These are phyloP conservation scores for Zosterops hypoxanthus DNA, from an alignment of 2,113 vertebrate genomes.

Conservation along the genomic window DNA sequence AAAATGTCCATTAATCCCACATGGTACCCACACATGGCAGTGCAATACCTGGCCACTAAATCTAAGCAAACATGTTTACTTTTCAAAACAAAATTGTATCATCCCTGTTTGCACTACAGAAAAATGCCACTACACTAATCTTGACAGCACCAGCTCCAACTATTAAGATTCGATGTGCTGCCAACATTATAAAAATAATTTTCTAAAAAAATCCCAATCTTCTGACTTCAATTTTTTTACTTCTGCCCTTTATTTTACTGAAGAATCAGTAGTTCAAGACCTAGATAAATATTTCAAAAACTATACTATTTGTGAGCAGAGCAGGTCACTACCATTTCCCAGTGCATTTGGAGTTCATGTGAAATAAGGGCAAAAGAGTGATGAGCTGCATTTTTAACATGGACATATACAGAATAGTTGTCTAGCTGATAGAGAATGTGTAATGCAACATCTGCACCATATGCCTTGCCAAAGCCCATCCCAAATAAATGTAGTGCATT, in stretches of 20 bases:
- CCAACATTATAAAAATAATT: constrained; percentile 46
- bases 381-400: constrained; percentile 62
- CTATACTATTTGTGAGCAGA: constrained; percentile 59
- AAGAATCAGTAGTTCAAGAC: constrained; percentile 68
- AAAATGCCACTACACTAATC: constrained; percentile 29
- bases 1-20: background rate
- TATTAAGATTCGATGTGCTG: constrained; percentile 59
- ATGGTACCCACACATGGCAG: background rate
- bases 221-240: constrained; percentile 52
- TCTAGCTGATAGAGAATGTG: constrained; percentile 68
- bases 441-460: constrained; percentile 76
- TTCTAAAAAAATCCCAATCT: constrained; percentile 4
- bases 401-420: constrained; percentile 59
- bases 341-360: constrained; percentile 67
- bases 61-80: constrained; percentile 34
- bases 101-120: background rate
- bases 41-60: background rate
- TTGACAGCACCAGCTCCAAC: constrained; percentile 7
- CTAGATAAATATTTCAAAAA: constrained; percentile 75
- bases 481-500: constrained; percentile 78
- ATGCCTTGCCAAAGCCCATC: constrained; percentile 75
- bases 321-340: constrained; percentile 62
- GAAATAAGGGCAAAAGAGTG: constrained; percentile 68
- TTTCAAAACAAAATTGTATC: background rate
- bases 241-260: constrained; percentile 66